phyloP scores from a whole-genome alignment of 2,888 invertebrate species.

The Neria commutata region DNA sequence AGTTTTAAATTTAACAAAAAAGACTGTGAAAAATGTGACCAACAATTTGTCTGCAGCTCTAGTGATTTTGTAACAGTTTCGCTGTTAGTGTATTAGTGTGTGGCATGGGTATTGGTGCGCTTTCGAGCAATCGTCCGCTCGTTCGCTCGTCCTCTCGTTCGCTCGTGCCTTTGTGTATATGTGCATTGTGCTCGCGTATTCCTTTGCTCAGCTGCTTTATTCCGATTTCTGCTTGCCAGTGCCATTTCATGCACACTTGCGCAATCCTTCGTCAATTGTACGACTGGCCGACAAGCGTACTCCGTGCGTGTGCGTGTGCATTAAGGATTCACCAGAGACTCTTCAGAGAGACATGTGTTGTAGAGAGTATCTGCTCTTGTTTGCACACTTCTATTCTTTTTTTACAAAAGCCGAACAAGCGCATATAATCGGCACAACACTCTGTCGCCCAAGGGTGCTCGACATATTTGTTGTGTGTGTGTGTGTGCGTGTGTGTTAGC shows the following conservation, averaged over 20 bases:
- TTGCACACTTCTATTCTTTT: neutral
- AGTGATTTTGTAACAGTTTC: slow-evolving; percentile 29
- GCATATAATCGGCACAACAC: slow-evolving; percentile 18
- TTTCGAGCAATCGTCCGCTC: no score
- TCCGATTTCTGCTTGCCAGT: slow-evolving; percentile 27
- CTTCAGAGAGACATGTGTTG: no score
- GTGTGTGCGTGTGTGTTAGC: neutral
- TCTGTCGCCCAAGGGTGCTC: slow-evolving; percentile 15
- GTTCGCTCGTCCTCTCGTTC: no score
- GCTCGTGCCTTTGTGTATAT: slow-evolving; percentile 11
- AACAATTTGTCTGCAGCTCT: no score
- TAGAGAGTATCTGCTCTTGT: no score
- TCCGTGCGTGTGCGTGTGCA: no score
- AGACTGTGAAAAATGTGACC: no score
- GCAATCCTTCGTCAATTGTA: slow-evolving; percentile 6
- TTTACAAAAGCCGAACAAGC: slow-evolving; percentile 9
- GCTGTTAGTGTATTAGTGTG: neutral
- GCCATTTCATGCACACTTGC: slow-evolving; percentile 9
- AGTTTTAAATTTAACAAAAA: neutral
- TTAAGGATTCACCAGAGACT: no score
- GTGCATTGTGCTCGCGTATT: neutral
- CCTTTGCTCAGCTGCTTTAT: slow-evolving; percentile 12
- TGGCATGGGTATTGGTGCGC: slow-evolving; percentile 34
- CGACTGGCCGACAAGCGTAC: no score
- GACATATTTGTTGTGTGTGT: neutral